phyloP scores from a whole-genome alignment of 2,888 invertebrate genomes.

The Leptodirus hochenwartii region DNA sequence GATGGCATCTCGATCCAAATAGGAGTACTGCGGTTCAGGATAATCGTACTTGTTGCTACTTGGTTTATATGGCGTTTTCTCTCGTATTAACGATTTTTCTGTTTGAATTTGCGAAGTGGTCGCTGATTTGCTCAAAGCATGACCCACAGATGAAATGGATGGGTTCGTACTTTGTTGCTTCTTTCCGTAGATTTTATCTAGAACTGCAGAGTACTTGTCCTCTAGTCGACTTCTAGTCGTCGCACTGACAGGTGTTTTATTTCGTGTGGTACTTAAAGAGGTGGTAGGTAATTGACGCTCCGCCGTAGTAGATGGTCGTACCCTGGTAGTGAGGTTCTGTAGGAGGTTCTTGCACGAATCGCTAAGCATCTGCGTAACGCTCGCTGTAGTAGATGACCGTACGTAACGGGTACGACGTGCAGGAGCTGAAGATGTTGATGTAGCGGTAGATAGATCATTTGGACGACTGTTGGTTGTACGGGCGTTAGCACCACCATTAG shows the following conservation, averaged over 20 bases:
- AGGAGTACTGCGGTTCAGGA: slow-evolving; percentile 23
- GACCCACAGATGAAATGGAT: slow-evolving; percentile 38
- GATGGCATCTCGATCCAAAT: slow-evolving; percentile 21
- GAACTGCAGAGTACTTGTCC: slow-evolving; percentile 60
- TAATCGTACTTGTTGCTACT: slow-evolving; percentile 14
- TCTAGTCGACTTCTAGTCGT: slow-evolving; percentile 46
- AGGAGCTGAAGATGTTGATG: slow-evolving; percentile 26
- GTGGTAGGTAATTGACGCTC: slow-evolving; percentile 12
- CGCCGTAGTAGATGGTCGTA: slow-evolving; percentile 40
- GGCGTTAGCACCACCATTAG: slow-evolving; percentile 8
- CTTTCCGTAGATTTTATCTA: slow-evolving; percentile 53
- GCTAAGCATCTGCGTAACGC: slow-evolving; percentile 69
- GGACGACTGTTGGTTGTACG: slow-evolving; percentile 12
- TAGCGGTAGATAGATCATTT: slow-evolving; percentile 9
- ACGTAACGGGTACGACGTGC: slow-evolving; percentile 51
- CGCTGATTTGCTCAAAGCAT: slow-evolving; percentile 44
- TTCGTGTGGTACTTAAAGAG: slow-evolving; percentile 24
- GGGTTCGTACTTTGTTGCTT: too few relatives aligned
- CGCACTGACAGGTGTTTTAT: too few relatives aligned
- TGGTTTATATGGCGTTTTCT: slow-evolving; percentile 39
- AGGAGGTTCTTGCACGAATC: slow-evolving; percentile 76
- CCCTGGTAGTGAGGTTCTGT: slow-evolving; percentile 55
- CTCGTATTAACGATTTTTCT: too few relatives aligned
- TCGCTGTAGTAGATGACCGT: slow-evolving; percentile 58
- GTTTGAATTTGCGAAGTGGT: slow-evolving; percentile 38